Evolutionary conservation across 2,888 invertebrate species (phyloP).

Genomic region (Gisinianus flammeolus): DNA sequence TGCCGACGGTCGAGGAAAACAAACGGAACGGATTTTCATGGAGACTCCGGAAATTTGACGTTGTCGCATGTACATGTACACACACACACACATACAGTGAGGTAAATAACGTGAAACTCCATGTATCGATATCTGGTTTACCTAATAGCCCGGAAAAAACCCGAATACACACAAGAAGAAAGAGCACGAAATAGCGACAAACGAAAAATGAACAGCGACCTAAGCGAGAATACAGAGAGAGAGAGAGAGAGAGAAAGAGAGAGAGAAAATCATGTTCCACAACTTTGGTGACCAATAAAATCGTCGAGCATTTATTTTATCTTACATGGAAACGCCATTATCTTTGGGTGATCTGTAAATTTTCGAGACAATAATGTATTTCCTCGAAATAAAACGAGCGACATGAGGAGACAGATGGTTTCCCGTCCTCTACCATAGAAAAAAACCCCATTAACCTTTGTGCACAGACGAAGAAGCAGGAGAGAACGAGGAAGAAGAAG

Average conservation of each 20-base stretch:
- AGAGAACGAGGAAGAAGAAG: too few species aligned
- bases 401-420: conserved; percentile 25
- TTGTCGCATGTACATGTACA: neutral
- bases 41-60: conserved; percentile 18
- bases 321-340: conserved; percentile 26
- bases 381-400: conserved; percentile 21
- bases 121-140: conserved; percentile 27
- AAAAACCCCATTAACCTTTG: conserved; percentile 23
- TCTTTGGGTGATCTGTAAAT: conserved; percentile 28
- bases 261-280: neutral
- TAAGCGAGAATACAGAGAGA: neutral
- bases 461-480: too few species aligned
- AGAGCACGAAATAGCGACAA: neutral
- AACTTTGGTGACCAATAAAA: conserved; percentile 12
- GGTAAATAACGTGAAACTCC: conserved; percentile 3
- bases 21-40: neutral
- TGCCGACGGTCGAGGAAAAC: neutral
- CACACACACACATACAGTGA: too few species aligned
- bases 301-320: conserved; percentile 4
- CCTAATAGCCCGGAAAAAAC: conserved; percentile 28
- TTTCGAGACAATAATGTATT: conserved; percentile 31
- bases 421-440: conserved; percentile 2
- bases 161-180: neutral
- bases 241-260: neutral
- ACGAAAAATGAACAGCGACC: neutral